Evolutionary conservation across 1,140 invertebrate genomes (phyloP), one percentile per base, ranked within the genome.

Genomic region (Drosophila saltans): DNA sequence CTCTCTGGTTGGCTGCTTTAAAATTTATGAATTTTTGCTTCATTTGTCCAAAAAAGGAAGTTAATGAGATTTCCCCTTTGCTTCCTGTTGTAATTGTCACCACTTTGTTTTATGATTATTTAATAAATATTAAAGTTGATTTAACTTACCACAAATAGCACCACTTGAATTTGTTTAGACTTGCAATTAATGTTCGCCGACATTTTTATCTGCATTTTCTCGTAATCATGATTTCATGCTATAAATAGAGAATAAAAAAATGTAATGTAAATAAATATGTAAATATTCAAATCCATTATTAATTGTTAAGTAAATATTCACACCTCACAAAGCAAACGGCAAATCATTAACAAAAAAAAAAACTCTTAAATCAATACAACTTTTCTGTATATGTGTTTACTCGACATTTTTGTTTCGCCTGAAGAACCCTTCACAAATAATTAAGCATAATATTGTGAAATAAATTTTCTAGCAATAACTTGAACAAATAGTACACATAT

Each of bases 181-280:
- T 66, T 83, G 72, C 77, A 83, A 72, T 78, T 69, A 75, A 76
- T 83, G 73, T 74, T 77, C 36, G 72, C 58, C 69, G 73, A 58
- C 88, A 90, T 90, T 88, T 91, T 90, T 84, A 91, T 83, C 78
- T 84, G 77, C 72, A 78, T 84, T 78, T 88, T 90, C 88, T 91
- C 66, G 80, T 80, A 74, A 88, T 90, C 88, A 90, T 90, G 86
- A 73, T 77, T 80, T 80, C 63, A 81, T 79, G 66, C 83, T 88
- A 71, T 10, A 84, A 41, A n/a, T 16, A 41, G 4, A 26, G 26
- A 2, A 45, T 28, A 11, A 39, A 4, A 33, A 36, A 58, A 58
- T 21, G 24, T n/a, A 55, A 8, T 65, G 8, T 11, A 62, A 66
- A 59, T 70, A 3, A 16, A 55, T 30, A 30, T 30, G 28, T 30